phyloP scores from a whole-genome alignment of 2,888 invertebrate genomes.

The Synanthedon formicaeformis region DNA sequence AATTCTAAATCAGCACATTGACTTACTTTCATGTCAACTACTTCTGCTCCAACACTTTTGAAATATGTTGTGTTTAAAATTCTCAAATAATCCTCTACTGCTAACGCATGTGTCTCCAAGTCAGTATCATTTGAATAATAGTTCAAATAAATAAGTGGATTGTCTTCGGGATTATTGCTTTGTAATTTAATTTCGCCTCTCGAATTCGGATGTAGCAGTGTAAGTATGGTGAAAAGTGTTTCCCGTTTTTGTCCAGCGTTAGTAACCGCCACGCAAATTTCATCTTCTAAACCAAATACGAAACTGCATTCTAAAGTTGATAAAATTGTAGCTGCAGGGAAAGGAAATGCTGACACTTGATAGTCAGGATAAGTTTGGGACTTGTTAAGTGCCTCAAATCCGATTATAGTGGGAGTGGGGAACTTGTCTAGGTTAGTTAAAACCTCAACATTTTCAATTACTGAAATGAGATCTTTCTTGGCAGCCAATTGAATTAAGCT shows the following conservation, averaged over 20 bases:
- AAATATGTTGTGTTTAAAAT: slow-evolving; percentile 18
- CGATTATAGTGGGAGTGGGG: slow-evolving; percentile 25
- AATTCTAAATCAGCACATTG: slow-evolving; percentile 19
- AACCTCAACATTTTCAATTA: slow-evolving; percentile 16
- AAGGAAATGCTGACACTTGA: slow-evolving; percentile 21
- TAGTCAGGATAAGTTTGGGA: slow-evolving; percentile 34
- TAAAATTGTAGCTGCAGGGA: slow-evolving; percentile 17
- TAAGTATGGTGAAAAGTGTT: slow-evolving; percentile 14
- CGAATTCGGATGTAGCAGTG: slow-evolving; percentile 31
- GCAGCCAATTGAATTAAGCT: slow-evolving; percentile 21
- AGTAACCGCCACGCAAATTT: slow-evolving; percentile 17
- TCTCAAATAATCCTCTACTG: slow-evolving; percentile 15
- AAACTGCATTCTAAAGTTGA: slow-evolving; percentile 19
- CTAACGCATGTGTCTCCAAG: slow-evolving; percentile 16
- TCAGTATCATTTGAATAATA: slow-evolving; percentile 10
- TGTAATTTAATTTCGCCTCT: slow-evolving; percentile 27
- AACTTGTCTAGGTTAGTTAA: slow-evolving; percentile 20
- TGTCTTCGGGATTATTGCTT: slow-evolving; percentile 23
- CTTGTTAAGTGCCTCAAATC: slow-evolving; percentile 27
- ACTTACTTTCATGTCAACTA: slow-evolving; percentile 18
- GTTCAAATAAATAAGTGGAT: slow-evolving; percentile 3
- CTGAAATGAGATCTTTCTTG: slow-evolving; percentile 9
- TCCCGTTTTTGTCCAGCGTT: slow-evolving; percentile 14
- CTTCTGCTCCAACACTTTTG: slow-evolving; percentile 11
- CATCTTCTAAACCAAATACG: slow-evolving; percentile 20